Evolutionary conservation across 2,797 vertebrate species (phyloP), one percentile per base, ranked within the genome.

Genomic region (Knipowitschia caucasica): DNA sequence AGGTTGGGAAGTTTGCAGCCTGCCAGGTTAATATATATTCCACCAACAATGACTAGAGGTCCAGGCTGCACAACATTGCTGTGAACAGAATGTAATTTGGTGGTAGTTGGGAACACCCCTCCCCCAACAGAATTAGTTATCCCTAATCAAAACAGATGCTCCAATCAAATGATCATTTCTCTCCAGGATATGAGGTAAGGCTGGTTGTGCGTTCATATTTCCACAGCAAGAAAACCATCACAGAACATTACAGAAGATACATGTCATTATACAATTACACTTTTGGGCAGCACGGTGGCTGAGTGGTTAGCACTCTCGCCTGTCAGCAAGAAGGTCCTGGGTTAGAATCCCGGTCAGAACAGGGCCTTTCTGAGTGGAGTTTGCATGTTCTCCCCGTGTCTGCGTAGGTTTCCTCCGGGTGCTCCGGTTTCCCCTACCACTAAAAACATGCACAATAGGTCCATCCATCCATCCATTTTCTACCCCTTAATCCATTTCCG

Each of bases 1-100:
- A 86, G 87, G 86, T 84, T 84, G 81, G 78, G 81, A 89, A 89
- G 84, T 90, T 89, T 85, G 81, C 74, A 72, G 85, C 86, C 78
- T 70, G 66, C 70, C 74, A 84, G 86, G 84, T 89, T 89, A 77
- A 90, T 89, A 83, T 81, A 80, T 87, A 85, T 83, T 63, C 70
- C 76, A 64, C 64, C 80, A 84, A 83, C 77, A 79, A 68, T 62
- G 74, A 84, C 80, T 66, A 61, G 65, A 85, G 80, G 74, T 81
- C 80, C 82, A 73, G 65, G 68, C 76, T 71, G 67, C 77, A 82
- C 72, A 83, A 70, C 58, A 80, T 75, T 84, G 72, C 59, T 63
- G 50, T 58, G 61, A 63, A 70, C 70, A 67, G 50, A 77, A 85
- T 74, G 53, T 64, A 69, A 70, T 83, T 80, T 85, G 73, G 62